A percentile compares a stretch with the other conserved stretches of the same genome.
Conservation (phyloP, 2,888 invertebrate genomes). For the Leptinotarsa tumamoca region DNA sequence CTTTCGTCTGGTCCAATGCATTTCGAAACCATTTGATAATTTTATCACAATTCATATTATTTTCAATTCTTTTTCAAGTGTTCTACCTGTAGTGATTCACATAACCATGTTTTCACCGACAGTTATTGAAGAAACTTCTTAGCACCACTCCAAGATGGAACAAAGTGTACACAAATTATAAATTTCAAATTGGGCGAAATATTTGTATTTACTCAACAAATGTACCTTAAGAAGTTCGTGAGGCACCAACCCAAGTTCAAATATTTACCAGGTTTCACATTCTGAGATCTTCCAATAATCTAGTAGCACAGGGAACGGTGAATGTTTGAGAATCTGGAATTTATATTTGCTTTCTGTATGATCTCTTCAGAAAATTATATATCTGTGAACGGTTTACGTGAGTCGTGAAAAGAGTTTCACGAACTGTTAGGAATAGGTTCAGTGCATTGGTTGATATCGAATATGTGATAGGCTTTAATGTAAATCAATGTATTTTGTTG, state of each 20-base stretch:
- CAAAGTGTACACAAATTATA: conserved; percentile 18
- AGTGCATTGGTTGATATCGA: too few relatives aligned
- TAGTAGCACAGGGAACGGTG: not conserved
- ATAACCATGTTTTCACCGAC: not conserved
- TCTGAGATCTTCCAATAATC: conserved; percentile 10
- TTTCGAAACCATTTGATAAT: too few relatives aligned
- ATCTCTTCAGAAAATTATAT: not conserved
- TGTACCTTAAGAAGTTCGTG: conserved; percentile 23
- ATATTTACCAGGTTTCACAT: conserved; percentile 16
- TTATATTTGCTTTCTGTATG: not conserved
- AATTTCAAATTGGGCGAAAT: conserved; percentile 23
- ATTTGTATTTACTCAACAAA: conserved; percentile 22
- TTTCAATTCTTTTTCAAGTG: too few relatives aligned
- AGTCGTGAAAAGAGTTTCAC: too few relatives aligned
- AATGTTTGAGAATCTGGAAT: not conserved
- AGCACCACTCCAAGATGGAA: conserved; percentile 8
- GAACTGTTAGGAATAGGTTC: too few relatives aligned
- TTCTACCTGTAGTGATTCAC: too few relatives aligned
- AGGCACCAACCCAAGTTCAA: conserved; percentile 10
- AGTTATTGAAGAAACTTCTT: not conserved
- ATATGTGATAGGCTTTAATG: too few relatives aligned
- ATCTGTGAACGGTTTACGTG: too few relatives aligned
- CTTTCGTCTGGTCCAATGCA: too few relatives aligned
- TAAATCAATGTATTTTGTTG: too few relatives aligned
- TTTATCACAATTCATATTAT: too few relatives aligned